A percentile compares a stretch with the other conserved stretches of the same genome.
These are phyloP conservation scores for Sphaerodactylus townsendi DNA, from an alignment of 2,113 vertebrate genomes.

Conservation along the genomic window DNA sequence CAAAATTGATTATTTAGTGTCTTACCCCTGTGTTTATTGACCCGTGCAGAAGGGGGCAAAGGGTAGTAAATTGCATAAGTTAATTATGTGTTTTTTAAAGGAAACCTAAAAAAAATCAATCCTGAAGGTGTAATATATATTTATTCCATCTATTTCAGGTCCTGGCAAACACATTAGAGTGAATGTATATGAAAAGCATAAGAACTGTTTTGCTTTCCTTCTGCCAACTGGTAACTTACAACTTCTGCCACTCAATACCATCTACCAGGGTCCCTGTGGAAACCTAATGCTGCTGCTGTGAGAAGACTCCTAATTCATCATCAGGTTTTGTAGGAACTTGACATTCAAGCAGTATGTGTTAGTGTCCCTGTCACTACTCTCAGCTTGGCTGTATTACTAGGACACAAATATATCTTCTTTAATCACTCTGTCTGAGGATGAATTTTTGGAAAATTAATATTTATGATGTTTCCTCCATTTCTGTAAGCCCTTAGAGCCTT, in stretches of 20 bases:
- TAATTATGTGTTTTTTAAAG: slow-evolving; percentile 11
- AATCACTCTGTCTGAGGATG: slow-evolving; percentile 35
- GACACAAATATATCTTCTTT: slow-evolving; percentile 44
- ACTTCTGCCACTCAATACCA: not conserved
- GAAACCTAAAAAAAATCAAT: slow-evolving; percentile 21
- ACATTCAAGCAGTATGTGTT: not conserved
- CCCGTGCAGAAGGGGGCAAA: too few species aligned
- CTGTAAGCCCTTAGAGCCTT: slow-evolving; percentile 43
- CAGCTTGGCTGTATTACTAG: slow-evolving; percentile 50
- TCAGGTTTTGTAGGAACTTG: slow-evolving; percentile 23
- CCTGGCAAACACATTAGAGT: slow-evolving; percentile 22
- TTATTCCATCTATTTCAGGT: slow-evolving; percentile 16
- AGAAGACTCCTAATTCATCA: slow-evolving; percentile 19
- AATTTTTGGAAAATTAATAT: slow-evolving; percentile 56
- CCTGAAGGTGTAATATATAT: slow-evolving; percentile 6
- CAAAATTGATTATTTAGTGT: too few species aligned
- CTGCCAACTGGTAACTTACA: slow-evolving; percentile 10
- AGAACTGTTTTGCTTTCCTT: slow-evolving; percentile 22
- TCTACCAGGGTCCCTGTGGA: not conserved
- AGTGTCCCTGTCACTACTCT: slow-evolving; percentile 15
- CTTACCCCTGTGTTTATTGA: too few species aligned
- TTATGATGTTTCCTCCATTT: slow-evolving; percentile 59
- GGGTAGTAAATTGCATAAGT: not conserved
- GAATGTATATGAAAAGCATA: not conserved
- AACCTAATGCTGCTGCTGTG: not conserved